Conservation (phyloP, 2,888 invertebrate species). For the Oligia latruncula region DNA sequence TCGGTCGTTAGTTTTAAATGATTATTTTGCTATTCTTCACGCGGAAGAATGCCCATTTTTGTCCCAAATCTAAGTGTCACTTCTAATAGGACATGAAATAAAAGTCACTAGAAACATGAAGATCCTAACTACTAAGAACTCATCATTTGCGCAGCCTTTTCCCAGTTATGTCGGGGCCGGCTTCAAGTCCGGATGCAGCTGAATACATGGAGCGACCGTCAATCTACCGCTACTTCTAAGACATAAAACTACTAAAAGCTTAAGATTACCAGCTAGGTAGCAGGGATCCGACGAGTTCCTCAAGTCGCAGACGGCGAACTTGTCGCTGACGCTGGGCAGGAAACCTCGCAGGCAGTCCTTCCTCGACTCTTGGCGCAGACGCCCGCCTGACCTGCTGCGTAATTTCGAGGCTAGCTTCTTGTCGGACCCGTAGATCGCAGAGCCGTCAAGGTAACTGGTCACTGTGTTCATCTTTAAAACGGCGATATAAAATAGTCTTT, state of each 20-base stretch:
- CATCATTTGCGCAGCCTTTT: not conserved
- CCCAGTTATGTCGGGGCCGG: not conserved
- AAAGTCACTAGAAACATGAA: not conserved
- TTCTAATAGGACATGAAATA: not conserved
- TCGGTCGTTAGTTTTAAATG: not conserved
- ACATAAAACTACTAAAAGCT: not conserved
- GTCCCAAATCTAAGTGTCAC: not conserved
- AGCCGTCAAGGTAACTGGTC: conserved; percentile 90
- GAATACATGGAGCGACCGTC: not conserved
- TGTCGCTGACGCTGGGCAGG: conserved; percentile 84
- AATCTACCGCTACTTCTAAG: not conserved
- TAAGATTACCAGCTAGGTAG: conserved; percentile 83
- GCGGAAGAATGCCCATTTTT: not conserved
- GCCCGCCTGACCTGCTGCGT: conserved; percentile 83
- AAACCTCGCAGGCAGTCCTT: conserved; percentile 77
- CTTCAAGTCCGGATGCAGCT: not conserved
- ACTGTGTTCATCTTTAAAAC: conserved; percentile 92
- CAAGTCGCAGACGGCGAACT: conserved; percentile 81
- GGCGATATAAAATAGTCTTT: not conserved
- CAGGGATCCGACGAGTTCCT: conserved; percentile 84
- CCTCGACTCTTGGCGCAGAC: conserved; percentile 79
- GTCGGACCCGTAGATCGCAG: conserved; percentile 88
- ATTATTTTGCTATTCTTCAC: not conserved
- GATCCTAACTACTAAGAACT: not conserved
- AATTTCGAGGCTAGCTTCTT: conserved; percentile 79